A percentile compares a stretch with the other conserved stretches of the same genome.
These are phyloP conservation scores for Athene cunicularia DNA, from an alignment of 2,113 vertebrate species.

Conservation along the genomic window DNA sequence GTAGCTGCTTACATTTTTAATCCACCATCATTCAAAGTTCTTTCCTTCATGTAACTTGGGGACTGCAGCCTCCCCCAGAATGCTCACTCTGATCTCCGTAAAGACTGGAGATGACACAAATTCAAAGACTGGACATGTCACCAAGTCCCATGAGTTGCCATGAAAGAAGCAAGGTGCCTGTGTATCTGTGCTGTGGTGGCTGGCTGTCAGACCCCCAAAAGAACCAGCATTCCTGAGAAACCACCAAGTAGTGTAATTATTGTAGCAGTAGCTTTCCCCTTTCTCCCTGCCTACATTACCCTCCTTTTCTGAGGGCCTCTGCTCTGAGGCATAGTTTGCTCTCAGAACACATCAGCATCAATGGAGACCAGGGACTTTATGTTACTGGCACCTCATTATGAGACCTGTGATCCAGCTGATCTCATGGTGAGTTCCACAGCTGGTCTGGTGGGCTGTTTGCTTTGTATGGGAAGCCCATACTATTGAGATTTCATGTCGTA, in stretches of 20 bases:
- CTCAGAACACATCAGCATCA: rapidly evolving
- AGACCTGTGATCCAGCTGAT: background rate
- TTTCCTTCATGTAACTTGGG: background rate
- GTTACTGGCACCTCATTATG: background rate
- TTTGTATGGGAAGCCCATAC: too few relatives aligned
- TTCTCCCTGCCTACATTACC: background rate
- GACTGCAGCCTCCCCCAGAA: background rate
- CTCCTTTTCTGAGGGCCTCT: background rate
- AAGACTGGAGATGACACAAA: background rate
- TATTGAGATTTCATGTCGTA: background rate
- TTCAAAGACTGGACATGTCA: background rate
- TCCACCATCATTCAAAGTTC: background rate
- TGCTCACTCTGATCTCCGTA: background rate
- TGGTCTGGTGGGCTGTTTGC: background rate
- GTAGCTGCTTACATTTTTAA: background rate
- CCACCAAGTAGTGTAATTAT: background rate
- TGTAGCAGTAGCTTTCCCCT: background rate
- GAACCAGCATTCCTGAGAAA: background rate
- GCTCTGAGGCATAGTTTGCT: background rate
- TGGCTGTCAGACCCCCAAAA: background rate
- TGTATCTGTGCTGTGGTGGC: background rate
- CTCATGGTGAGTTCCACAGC: rapidly evolving
- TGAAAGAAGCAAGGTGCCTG: background rate
- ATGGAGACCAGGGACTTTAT: background rate
- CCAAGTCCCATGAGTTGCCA: background rate